Percentiles rank a stretch among this genome's conserved stretches.
Conservation (phyloP, 1,140 invertebrate species). For the Megathymus violae region DNA sequence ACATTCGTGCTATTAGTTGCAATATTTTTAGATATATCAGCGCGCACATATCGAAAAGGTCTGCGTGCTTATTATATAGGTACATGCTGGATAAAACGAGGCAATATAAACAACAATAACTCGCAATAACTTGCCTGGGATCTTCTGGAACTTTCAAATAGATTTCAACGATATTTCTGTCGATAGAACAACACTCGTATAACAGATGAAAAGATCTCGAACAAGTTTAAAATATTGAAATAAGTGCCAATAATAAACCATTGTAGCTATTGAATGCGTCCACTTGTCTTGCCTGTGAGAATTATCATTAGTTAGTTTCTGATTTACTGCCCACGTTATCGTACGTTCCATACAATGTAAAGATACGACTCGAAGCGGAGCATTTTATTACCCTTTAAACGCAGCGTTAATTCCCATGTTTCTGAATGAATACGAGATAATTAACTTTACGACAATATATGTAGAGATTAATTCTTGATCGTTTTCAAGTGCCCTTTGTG, state of each 20-base stretch:
- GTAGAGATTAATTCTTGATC: not conserved
- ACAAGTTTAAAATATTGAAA: slow-evolving; percentile 19
- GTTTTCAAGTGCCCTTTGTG: not conserved
- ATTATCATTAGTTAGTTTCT: slow-evolving; percentile 4
- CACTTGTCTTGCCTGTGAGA: slow-evolving; percentile 15
- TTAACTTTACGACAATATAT: slow-evolving; percentile 4
- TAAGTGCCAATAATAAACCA: slow-evolving; percentile 20
- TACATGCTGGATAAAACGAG: slow-evolving; percentile 1
- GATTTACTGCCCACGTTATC: slow-evolving; percentile 8
- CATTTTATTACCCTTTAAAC: slow-evolving; percentile 5
- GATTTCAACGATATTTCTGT: slow-evolving; percentile 73
- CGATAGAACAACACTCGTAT: slow-evolving; percentile 44
- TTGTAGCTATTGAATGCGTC: slow-evolving; percentile 10
- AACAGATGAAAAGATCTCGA: slow-evolving; percentile 9
- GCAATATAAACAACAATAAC: slow-evolving; percentile 9
- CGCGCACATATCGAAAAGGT: no score
- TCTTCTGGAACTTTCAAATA: slow-evolving; percentile 46
- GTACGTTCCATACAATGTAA: slow-evolving; percentile 17
- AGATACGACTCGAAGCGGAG: slow-evolving; percentile 7
- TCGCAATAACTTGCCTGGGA: slow-evolving; percentile 60
- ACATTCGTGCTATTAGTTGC: slow-evolving; percentile 8
- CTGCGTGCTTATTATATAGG: slow-evolving; percentile 1
- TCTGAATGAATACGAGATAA: slow-evolving; percentile 1
- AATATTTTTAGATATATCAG: not conserved
- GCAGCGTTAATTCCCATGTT: slow-evolving; percentile 2